These are phyloP conservation scores for Oryzias woworae DNA, from an alignment of 2,113 vertebrate species.

Conservation along the genomic window DNA sequence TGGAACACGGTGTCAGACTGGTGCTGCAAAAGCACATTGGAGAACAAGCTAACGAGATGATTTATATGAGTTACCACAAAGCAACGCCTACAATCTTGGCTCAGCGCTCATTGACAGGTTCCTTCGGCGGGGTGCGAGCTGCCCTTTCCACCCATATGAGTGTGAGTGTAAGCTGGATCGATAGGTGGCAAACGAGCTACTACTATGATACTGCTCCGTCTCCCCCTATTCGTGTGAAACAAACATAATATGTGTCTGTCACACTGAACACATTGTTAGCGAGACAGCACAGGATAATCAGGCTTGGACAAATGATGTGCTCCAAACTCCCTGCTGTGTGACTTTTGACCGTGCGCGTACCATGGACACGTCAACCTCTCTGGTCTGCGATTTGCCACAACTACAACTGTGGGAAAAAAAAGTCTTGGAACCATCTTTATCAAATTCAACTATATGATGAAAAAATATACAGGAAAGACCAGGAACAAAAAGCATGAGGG, in stretches of 20 bases:
- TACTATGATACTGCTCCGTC: constrained; percentile 13
- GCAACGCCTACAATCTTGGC: constrained; percentile 7
- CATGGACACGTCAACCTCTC: not conserved
- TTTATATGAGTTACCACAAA: constrained; percentile 34
- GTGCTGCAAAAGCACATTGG: constrained; percentile 57
- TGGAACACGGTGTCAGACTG: constrained; percentile 40
- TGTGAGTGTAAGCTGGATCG: constrained; percentile 27
- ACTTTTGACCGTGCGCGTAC: constrained; percentile 47
- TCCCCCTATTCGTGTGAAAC: constrained; percentile 45
- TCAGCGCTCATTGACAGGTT: constrained; percentile 1
- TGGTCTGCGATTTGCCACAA: constrained; percentile 1
- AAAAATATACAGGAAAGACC: not conserved
- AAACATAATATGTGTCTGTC: constrained; percentile 31
- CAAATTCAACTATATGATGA: constrained; percentile 16
- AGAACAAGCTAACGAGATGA: constrained; percentile 58
- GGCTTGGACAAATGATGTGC: constrained; percentile 54
- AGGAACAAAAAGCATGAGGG: constrained; percentile 14
- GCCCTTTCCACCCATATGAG: constrained; percentile 24
- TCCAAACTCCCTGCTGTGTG: constrained; percentile 34
- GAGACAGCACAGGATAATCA: constrained; percentile 62
- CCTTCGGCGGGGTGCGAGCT: constrained; percentile 10
- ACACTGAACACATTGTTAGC: constrained; percentile 55
- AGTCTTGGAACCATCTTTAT: not conserved
- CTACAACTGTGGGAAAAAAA: constrained; percentile 10
- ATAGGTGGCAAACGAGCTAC: constrained; percentile 39